Conservation (phyloP, 1,140 invertebrate genomes). For the Aphaenogaster floridana region DNA sequence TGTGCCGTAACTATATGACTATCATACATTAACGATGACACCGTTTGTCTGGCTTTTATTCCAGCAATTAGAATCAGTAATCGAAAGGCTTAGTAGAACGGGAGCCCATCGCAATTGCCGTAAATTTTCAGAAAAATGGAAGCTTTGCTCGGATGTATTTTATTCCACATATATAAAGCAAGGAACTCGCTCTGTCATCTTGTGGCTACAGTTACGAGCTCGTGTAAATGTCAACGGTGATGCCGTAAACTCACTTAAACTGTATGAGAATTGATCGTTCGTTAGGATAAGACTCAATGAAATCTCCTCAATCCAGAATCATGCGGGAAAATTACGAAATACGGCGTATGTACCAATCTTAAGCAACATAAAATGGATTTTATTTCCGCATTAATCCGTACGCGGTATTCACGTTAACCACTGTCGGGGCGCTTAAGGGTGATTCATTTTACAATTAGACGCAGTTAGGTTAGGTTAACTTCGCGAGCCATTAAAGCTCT, state of each 20-base stretch:
- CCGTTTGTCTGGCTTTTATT: not conserved
- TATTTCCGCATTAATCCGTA: not conserved
- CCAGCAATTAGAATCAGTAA: conserved; percentile 22
- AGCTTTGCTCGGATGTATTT: not conserved
- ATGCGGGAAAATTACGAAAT: not conserved
- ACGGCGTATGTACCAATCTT: not conserved
- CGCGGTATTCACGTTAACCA: conserved; percentile 1
- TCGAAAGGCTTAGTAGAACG: not conserved
- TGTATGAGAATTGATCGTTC: not conserved
- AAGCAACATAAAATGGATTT: not conserved
- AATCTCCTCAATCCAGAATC: not conserved
- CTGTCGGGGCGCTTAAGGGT: not conserved
- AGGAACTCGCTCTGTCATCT: not conserved
- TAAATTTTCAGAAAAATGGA: conserved; percentile 1
- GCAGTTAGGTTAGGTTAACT: conserved; percentile 54
- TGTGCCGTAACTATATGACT: not conserved
- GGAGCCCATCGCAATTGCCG: not conserved
- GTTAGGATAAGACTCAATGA: not conserved
- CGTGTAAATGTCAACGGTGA: not conserved
- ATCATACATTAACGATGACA: conserved; percentile 2
- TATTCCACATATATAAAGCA: not conserved
- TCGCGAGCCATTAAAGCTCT: conserved; percentile 51
- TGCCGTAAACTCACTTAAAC: not conserved
- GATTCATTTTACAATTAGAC: conserved; percentile 62
- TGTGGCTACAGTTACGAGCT: not conserved